Evolutionary conservation across 2,888 invertebrate species (phyloP).

Genomic region (Eupithecia tripunctaria): DNA sequence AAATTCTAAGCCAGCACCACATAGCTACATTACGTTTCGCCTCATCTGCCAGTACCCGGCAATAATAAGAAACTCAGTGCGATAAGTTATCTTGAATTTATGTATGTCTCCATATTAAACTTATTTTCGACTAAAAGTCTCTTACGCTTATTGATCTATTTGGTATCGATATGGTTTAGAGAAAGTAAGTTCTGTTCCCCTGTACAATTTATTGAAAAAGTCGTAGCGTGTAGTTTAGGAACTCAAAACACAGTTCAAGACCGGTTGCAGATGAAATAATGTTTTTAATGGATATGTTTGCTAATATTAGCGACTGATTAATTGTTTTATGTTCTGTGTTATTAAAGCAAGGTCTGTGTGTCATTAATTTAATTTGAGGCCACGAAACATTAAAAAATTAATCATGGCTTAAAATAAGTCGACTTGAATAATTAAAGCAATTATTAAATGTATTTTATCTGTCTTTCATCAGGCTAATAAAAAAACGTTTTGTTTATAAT

Average conservation of each 20-base stretch:
- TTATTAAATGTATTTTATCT: too few species aligned
- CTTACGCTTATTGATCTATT: not conserved
- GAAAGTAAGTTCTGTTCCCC: slow-evolving; percentile 33
- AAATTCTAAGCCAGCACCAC: too few species aligned
- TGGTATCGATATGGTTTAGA: not conserved
- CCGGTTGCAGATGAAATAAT: slow-evolving; percentile 26
- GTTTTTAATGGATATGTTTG: slow-evolving; percentile 29
- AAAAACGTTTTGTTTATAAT: slow-evolving; percentile 16
- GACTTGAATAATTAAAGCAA: too few species aligned
- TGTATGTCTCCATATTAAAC: not conserved
- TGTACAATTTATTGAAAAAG: slow-evolving; percentile 25
- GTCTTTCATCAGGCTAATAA: not conserved
- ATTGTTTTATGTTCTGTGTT: slow-evolving; percentile 18
- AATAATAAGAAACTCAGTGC: not conserved
- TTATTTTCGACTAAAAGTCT: not conserved
- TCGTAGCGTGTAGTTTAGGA: slow-evolving; percentile 18
- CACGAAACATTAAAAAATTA: not conserved
- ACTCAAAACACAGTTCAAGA: slow-evolving; percentile 19
- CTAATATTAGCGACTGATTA: slow-evolving; percentile 27
- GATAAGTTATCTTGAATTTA: not conserved
- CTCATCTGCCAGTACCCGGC: too few species aligned
- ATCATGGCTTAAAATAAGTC: not conserved
- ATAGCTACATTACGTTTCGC: too few species aligned
- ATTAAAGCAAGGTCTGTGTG: slow-evolving; percentile 16
- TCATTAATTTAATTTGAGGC: not conserved